Evolutionary conservation across 2,888 invertebrate species (phyloP).

Genomic region (Ochropleura plecta): DNA sequence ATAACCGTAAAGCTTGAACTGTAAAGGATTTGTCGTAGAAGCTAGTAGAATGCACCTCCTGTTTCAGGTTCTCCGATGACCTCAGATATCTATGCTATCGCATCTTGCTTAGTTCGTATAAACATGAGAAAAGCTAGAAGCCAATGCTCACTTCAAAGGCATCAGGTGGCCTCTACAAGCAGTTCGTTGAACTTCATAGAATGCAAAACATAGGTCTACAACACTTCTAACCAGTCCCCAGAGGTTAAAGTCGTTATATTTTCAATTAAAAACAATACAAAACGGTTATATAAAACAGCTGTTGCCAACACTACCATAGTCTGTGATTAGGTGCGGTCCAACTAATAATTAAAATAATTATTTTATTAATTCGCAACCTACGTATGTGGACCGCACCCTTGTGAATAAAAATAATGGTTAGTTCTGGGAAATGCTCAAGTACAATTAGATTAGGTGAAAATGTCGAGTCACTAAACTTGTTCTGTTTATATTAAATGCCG

Average conservation of each 20-base stretch:
- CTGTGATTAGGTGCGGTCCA: slow-evolving; percentile 15
- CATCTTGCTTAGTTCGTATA: neutral
- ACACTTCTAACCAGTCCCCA: neutral
- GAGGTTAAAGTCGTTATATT: neutral
- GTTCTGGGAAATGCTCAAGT: neutral
- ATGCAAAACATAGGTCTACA: neutral
- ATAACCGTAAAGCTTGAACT: too few relatives aligned
- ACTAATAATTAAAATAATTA: slow-evolving; percentile 32
- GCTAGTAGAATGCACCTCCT: too few relatives aligned
- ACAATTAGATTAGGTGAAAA: neutral
- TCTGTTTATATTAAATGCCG: too few relatives aligned
- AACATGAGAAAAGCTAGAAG: neutral
- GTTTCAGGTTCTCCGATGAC: too few relatives aligned
- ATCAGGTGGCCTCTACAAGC: neutral
- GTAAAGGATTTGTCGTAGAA: too few relatives aligned
- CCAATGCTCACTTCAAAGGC: neutral
- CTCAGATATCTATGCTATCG: too few relatives aligned
- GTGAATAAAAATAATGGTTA: neutral
- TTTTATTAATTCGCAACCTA: slow-evolving; percentile 23
- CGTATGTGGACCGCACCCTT: neutral
- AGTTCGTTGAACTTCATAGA: neutral
- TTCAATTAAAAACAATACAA: neutral
- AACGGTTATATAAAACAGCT: slow-evolving; percentile 21
- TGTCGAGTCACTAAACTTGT: neutral
- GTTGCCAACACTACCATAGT: slow-evolving; percentile 19